phyloP scores from a whole-genome alignment of 2,113 vertebrate species.

The Psilopogon haemacephalus region DNA sequence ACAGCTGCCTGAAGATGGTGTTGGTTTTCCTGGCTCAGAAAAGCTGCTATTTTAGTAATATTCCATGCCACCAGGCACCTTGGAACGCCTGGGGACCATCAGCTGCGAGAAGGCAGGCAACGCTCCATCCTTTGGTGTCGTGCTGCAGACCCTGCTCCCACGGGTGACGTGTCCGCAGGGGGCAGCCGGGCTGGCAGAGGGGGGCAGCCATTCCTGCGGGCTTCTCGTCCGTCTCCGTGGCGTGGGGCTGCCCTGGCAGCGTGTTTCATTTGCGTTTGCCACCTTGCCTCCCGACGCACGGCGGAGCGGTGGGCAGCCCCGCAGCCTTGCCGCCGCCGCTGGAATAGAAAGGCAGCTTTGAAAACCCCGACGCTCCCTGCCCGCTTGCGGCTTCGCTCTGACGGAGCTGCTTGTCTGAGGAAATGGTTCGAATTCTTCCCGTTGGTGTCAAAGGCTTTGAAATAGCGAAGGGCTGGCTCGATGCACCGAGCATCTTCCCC shows the following conservation, averaged over 20 bases:
- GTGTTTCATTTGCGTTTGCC: accelerated
- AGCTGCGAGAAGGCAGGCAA: not conserved
- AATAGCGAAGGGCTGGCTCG: not conserved
- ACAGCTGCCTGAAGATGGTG: not conserved
- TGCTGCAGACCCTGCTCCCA: not conserved
- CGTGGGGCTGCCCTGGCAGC: not conserved
- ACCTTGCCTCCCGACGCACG: not conserved
- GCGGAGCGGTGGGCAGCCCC: not conserved
- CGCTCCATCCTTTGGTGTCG: accelerated
- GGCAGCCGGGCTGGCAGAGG: accelerated
- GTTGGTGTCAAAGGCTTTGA: slow-evolving; percentile 4
- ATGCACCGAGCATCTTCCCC: not conserved
- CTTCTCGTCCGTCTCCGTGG: accelerated
- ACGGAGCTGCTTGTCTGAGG: slow-evolving; percentile 24
- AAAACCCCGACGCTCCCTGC: accelerated
- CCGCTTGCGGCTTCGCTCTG: not conserved
- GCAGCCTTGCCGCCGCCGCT: accelerated
- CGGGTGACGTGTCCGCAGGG: accelerated
- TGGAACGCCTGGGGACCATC: accelerated
- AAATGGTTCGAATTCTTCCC: slow-evolving; percentile 10
- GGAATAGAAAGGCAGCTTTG: not conserved
- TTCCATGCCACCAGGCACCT: not conserved
- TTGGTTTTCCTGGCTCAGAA: not conserved
- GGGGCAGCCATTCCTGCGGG: not conserved
- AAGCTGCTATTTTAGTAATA: not conserved